Percentiles rank a stretch among this genome's conserved stretches.
phyloP scores from a whole-genome alignment of 2,888 invertebrate species.

The Trachelus stipa region DNA sequence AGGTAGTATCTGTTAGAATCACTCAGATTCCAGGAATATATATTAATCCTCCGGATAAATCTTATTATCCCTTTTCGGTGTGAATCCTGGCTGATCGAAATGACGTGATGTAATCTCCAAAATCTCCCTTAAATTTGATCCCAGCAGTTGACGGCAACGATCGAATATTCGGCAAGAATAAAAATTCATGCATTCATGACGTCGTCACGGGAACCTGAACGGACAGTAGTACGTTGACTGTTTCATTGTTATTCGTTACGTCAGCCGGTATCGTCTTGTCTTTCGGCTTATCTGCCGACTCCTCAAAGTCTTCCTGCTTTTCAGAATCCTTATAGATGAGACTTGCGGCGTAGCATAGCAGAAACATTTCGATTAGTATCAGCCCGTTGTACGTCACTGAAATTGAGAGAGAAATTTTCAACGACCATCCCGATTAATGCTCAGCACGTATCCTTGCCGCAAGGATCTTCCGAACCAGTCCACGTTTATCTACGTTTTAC shows the following conservation, averaged over 20 bases:
- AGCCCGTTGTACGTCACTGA: slow-evolving; percentile 77
- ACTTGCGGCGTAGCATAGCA: slow-evolving; percentile 74
- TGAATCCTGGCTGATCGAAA: neutral
- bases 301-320: slow-evolving; percentile 15
- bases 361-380: slow-evolving; percentile 77
- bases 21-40: neutral
- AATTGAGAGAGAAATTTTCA: slow-evolving; percentile 52
- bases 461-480: neutral
- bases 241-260: slow-evolving; percentile 46
- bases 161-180: neutral
- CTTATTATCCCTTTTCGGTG: neutral
- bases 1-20: neutral
- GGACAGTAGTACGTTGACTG: slow-evolving; percentile 14
- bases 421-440: neutral
- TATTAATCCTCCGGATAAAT: neutral
- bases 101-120: neutral
- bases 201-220: slow-evolving; percentile 11
- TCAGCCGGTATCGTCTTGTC: slow-evolving; percentile 41
- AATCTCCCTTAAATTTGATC: neutral
- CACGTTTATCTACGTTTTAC: neutral
- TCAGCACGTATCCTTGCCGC: neutral
- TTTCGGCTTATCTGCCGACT: slow-evolving; percentile 42
- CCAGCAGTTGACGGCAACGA: neutral
- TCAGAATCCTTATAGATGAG: slow-evolving; percentile 70
- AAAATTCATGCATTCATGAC: neutral